Conservation (phyloP, 2,888 invertebrate genomes). For the Mycogona germanica region DNA sequence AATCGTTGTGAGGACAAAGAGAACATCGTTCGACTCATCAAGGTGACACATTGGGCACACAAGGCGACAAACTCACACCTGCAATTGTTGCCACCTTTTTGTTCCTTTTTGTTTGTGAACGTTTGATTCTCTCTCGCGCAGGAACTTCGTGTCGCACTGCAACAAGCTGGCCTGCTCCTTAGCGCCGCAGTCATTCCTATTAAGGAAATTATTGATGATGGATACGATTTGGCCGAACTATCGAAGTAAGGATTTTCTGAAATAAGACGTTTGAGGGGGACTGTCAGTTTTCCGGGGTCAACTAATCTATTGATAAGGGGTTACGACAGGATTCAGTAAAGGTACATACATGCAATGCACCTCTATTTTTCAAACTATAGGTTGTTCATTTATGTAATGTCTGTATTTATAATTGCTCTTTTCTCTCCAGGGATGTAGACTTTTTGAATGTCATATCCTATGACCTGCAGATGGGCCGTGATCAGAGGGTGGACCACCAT, state of each 20-base stretch:
- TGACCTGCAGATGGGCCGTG: slow-evolving; percentile 86
- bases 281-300: too few relatives aligned
- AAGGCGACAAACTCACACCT: not conserved
- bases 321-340: too few relatives aligned
- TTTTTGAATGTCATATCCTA: slow-evolving; percentile 88
- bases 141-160: slow-evolving; percentile 53
- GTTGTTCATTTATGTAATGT: too few relatives aligned
- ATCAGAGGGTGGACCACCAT: slow-evolving; percentile 79
- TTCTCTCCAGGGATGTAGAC: slow-evolving; percentile 47
- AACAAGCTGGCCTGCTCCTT: slow-evolving; percentile 48
- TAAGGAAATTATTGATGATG: slow-evolving; percentile 71
- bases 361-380: too few relatives aligned
- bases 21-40: slow-evolving; percentile 58
- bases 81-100: not conserved
- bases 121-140: slow-evolving; percentile 3
- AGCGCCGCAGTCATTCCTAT: slow-evolving; percentile 79
- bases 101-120: too few relatives aligned
- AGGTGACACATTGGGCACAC: slow-evolving; percentile 12
- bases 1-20: slow-evolving; percentile 53
- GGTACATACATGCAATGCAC: too few relatives aligned
- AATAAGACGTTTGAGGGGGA: not conserved
- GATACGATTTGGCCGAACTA: slow-evolving; percentile 60
- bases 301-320: too few relatives aligned
- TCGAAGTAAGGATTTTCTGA: slow-evolving; percentile 38
- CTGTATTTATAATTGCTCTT: too few relatives aligned